Percentiles rank a stretch among this genome's conserved stretches.
Evolutionary conservation across 2,888 invertebrate genomes (phyloP).

Genomic region (Hyposoter dolosus): DNA sequence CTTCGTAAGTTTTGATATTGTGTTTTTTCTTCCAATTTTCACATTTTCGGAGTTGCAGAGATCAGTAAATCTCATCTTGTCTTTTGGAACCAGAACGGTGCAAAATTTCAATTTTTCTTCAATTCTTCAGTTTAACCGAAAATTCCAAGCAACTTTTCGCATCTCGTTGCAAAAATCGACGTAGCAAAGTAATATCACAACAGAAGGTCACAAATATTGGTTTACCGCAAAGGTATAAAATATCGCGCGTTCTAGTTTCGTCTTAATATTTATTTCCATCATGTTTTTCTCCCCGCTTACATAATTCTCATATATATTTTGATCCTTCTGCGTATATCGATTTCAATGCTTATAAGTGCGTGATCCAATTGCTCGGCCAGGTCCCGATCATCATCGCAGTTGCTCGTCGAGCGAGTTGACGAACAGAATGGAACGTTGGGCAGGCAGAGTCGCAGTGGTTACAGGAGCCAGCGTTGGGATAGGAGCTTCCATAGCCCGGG

Average conservation of each 20-base stretch:
- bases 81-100: not conserved
- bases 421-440: slow-evolving; percentile 84
- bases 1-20: not conserved
- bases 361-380: slow-evolving; percentile 67
- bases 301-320: slow-evolving; percentile 27
- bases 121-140: not conserved
- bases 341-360: slow-evolving; percentile 74
- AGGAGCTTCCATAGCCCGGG: slow-evolving; percentile 82
- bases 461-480: slow-evolving; percentile 85
- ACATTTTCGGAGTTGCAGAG: not conserved
- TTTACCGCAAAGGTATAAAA: slow-evolving; percentile 70
- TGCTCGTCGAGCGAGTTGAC: slow-evolving; percentile 54
- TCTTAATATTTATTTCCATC: not conserved
- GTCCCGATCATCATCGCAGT: slow-evolving; percentile 48
- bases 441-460: slow-evolving; percentile 84
- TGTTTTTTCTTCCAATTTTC: not conserved
- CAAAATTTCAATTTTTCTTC: not conserved
- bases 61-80: not conserved
- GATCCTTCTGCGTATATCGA: slow-evolving; percentile 65
- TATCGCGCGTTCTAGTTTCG: slow-evolving; percentile 61
- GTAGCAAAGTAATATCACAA: slow-evolving; percentile 10
- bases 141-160: not conserved
- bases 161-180: not conserved
- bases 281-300: slow-evolving; percentile 1
- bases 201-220: slow-evolving; percentile 67